Percentiles rank a stretch among this genome's conserved stretches.
phyloP scores from a whole-genome alignment of 2,888 invertebrate genomes.

The Andrena haemorrhoa region DNA sequence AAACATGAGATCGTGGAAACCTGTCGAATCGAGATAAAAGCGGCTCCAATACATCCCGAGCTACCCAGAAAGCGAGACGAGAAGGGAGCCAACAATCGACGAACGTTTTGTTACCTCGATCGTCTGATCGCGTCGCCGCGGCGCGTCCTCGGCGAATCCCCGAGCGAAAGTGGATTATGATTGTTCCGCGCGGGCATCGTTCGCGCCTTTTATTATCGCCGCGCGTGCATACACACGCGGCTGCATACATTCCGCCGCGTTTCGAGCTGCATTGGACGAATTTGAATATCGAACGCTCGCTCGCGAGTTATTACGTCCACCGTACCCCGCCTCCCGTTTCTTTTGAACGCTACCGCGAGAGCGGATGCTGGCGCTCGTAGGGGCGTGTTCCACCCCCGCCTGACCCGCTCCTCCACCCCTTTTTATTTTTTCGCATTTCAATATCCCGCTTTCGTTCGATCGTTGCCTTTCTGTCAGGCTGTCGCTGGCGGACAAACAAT shows the following conservation, averaged over 20 bases:
- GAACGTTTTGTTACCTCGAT: constrained; percentile 30
- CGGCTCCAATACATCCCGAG: background rate
- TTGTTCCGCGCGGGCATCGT: constrained; percentile 54
- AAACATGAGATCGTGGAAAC: background rate
- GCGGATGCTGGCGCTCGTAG: constrained; percentile 9
- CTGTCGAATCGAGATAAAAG: background rate
- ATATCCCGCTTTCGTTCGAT: constrained; percentile 44
- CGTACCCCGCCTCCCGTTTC: constrained; percentile 18
- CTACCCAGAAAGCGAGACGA: background rate
- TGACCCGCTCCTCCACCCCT: background rate
- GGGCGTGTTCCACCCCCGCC: constrained; percentile 12
- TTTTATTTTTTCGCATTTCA: constrained; percentile 41
- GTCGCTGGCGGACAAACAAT: constrained; percentile 34
- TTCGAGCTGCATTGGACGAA: constrained; percentile 49
- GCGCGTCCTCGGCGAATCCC: constrained; percentile 63
- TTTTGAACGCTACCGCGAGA: constrained; percentile 20
- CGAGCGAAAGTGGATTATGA: constrained; percentile 72
- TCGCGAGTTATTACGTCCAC: constrained; percentile 64
- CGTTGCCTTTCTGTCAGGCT: constrained; percentile 20
- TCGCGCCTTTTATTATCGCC: constrained; percentile 63
- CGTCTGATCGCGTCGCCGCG: constrained; percentile 45
- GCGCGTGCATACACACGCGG: constrained; percentile 24
- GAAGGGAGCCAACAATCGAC: background rate
- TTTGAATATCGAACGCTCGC: constrained; percentile 66
- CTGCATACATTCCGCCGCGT: background rate